Conservation (phyloP, 1,140 invertebrate species). For the Bombus vancouverensis region DNA sequence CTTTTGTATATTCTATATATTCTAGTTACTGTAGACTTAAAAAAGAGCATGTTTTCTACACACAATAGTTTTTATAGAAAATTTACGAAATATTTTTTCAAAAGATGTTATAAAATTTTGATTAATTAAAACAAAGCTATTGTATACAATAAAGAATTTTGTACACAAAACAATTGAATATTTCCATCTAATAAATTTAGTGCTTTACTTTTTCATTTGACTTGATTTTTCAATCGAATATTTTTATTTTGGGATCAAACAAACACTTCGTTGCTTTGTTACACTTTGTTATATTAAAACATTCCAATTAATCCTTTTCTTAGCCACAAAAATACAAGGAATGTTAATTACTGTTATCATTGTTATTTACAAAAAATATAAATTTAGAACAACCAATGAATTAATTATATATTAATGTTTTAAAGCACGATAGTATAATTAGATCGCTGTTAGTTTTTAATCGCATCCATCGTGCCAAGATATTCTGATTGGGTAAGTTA, state of each 20-base stretch:
- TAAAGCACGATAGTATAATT: background rate
- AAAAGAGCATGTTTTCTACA: background rate
- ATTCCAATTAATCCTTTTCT: background rate
- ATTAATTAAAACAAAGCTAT: background rate
- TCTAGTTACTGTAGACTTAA: background rate
- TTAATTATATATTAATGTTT: conserved; percentile 30
- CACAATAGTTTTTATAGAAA: background rate
- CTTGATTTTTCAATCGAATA: background rate
- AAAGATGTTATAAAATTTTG: background rate
- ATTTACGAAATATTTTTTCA: background rate
- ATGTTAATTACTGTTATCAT: background rate
- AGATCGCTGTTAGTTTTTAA: background rate
- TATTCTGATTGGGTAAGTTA: background rate
- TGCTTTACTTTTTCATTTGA: background rate
- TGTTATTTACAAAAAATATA: conserved; percentile 4
- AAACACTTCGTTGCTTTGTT: background rate
- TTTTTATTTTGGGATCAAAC: background rate
- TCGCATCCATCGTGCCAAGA: background rate
- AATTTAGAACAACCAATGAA: background rate
- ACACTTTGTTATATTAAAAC: background rate
- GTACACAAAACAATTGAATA: background rate
- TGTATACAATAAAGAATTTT: background rate
- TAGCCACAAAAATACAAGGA: background rate
- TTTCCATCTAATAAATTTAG: background rate
- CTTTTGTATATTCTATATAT: background rate